Percentiles rank a stretch among this genome's conserved stretches.
phyloP scores from a whole-genome alignment of 1,140 invertebrate species.

The Drosophila punjabiensis region DNA sequence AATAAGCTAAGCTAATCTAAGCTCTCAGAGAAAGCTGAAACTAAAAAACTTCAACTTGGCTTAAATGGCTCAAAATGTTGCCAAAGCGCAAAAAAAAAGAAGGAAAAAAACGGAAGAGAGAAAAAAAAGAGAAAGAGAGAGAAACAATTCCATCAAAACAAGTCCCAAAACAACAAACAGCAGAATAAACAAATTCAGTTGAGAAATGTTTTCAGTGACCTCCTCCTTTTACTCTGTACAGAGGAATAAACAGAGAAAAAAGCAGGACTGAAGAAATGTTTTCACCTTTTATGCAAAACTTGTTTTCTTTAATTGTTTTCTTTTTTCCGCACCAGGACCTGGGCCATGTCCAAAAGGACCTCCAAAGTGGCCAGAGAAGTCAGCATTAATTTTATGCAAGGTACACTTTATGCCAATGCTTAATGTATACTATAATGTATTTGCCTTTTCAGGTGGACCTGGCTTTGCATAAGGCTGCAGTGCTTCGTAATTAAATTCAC shows the following conservation, averaged over 20 bases:
- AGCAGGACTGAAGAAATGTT: conserved; percentile 10
- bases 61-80: conserved; percentile 25
- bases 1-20: conserved; percentile 14
- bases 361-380: conserved; percentile 27
- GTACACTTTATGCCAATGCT: conserved; percentile 57
- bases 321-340: conserved; percentile 2
- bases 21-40: conserved; percentile 9
- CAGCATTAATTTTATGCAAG: conserved; percentile 60
- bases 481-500: conserved; percentile 68
- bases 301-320: conserved; percentile 61
- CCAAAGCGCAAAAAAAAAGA: neutral
- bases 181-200: conserved; percentile 44
- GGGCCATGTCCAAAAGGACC: conserved; percentile 10
- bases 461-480: conserved; percentile 45
- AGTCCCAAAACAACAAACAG: conserved; percentile 37
- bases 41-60: conserved; percentile 14
- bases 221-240: neutral
- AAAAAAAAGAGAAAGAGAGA: neutral
- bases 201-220: conserved; percentile 46
- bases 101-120: neutral
- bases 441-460: conserved; percentile 24
- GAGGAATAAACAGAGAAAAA: conserved; percentile 13
- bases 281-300: conserved; percentile 48
- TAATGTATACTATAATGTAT: conserved; percentile 33
- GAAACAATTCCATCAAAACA: conserved; percentile 34